Conservation (phyloP, 2,113 vertebrate genomes). For the Pedionomus torquatus region DNA sequence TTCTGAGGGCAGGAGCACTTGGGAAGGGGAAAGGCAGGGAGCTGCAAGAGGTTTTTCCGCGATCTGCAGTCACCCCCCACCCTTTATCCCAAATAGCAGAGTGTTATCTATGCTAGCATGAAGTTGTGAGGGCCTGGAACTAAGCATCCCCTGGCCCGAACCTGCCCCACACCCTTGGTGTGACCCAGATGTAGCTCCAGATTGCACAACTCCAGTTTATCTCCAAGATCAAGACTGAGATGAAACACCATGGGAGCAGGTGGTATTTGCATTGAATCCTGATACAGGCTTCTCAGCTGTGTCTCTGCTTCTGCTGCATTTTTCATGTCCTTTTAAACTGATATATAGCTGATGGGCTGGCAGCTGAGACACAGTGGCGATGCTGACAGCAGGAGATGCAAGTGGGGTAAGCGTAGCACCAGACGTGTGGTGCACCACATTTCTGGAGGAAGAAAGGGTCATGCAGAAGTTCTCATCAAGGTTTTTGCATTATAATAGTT, state of each 20-base stretch:
- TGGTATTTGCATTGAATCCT: neutral
- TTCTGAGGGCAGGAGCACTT: neutral
- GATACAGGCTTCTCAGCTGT: neutral
- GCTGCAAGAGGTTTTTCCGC: neutral
- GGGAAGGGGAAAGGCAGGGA: neutral
- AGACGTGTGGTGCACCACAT: rapidly evolving
- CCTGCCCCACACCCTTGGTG: neutral
- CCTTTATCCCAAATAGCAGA: neutral
- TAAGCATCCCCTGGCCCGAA: neutral
- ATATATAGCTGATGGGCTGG: neutral
- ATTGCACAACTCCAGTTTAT: neutral
- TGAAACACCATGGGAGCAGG: neutral
- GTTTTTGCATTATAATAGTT: neutral
- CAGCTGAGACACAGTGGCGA: neutral
- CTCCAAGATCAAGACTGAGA: neutral
- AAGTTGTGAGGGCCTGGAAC: neutral
- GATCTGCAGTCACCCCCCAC: neutral
- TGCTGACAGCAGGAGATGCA: neutral
- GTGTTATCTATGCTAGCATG: neutral
- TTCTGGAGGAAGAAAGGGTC: neutral
- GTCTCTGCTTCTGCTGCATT: neutral
- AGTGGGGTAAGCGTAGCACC: neutral
- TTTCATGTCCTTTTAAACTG: neutral
- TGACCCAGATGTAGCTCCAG: neutral
- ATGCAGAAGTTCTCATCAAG: neutral